A percentile compares a stretch with the other conserved stretches of the same genome.
These are phyloP conservation scores for Lagopus leucura DNA, from an alignment of 2,113 vertebrate genomes.

Conservation along the genomic window DNA sequence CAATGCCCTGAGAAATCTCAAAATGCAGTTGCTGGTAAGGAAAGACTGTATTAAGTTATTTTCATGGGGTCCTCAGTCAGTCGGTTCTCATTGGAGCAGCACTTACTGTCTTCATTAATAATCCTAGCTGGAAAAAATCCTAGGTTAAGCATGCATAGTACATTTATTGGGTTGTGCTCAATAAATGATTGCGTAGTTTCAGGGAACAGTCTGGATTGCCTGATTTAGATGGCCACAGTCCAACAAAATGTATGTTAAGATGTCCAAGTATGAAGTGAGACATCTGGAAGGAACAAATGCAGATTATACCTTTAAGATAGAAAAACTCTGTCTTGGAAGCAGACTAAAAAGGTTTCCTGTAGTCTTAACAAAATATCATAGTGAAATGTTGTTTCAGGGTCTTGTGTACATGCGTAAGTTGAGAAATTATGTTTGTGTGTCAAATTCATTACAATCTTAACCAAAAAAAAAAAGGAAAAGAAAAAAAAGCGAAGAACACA, in stretches of 20 bases:
- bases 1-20: background rate
- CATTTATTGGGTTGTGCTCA: background rate
- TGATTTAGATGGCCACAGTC: constrained; percentile 17
- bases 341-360: background rate
- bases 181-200: background rate
- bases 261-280: constrained; percentile 15
- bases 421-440: background rate
- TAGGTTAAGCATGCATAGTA: background rate
- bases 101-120: background rate
- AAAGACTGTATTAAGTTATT: background rate
- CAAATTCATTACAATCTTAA: background rate
- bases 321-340: background rate
- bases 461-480: background rate
- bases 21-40: background rate
- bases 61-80: background rate
- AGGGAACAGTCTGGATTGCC: background rate
- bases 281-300: constrained; percentile 37
- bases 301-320: background rate
- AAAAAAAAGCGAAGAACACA: background rate
- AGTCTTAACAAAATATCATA: background rate
- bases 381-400: background rate
- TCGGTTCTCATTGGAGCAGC: background rate
- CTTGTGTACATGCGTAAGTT: background rate
- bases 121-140: background rate
- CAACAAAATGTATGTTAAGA: constrained; percentile 18